Evolutionary conservation across 1,140 invertebrate genomes (phyloP).

Genomic region (Platorchestia sp.): DNA sequence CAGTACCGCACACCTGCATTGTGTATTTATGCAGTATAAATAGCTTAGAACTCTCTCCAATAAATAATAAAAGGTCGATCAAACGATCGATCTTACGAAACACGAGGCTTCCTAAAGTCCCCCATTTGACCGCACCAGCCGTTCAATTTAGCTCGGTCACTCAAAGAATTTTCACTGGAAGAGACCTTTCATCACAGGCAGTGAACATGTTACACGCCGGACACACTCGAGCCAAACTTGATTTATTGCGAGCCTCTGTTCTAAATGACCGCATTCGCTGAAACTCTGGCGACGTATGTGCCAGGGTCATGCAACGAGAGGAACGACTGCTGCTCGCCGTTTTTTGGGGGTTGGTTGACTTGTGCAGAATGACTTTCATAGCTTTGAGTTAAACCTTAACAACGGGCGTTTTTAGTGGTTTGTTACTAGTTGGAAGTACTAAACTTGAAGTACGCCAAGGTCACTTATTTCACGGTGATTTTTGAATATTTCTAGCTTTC

Average conservation of each 20-base stretch:
- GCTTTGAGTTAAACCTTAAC: not conserved
- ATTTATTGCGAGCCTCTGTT: not conserved
- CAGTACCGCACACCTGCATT: not conserved
- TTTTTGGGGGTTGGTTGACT: not conserved
- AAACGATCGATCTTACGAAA: not conserved
- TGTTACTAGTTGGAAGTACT: too few species aligned
- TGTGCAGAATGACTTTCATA: not conserved
- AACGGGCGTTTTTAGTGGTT: too few species aligned
- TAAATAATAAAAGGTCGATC: too few species aligned
- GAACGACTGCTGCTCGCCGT: not conserved
- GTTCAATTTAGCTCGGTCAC: not conserved
- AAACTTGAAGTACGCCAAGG: too few species aligned
- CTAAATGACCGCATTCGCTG: not conserved
- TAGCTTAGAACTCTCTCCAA: not conserved
- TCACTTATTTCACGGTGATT: too few species aligned
- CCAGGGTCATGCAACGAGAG: not conserved
- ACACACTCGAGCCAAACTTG: constrained; percentile 6
- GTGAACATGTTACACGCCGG: not conserved
- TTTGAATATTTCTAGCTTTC: too few species aligned
- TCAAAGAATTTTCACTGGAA: not conserved
- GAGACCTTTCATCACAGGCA: not conserved
- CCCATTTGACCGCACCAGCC: not conserved
- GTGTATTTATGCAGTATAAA: not conserved
- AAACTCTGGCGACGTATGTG: not conserved
- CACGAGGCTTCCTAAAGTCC: not conserved